Evolutionary conservation across 2,888 invertebrate genomes (phyloP), one percentile per base, ranked within the genome.

Genomic region (Prosopocoilus inquinatus): DNA sequence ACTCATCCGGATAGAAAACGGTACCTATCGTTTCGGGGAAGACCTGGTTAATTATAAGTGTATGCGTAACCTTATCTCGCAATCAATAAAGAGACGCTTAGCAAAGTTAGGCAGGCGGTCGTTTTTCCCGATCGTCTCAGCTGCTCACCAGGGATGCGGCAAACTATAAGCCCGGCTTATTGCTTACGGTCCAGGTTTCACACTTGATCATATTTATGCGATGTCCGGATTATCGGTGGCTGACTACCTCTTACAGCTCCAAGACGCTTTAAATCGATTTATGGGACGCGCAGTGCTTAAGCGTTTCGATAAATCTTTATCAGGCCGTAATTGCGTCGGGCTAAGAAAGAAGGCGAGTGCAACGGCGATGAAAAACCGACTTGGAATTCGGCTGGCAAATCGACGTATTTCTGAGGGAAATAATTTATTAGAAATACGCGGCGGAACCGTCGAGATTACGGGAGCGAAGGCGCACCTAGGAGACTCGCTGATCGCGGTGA

Each of bases 171-270:
- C 77, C 71, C 61, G 74, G 77, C 77, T 78, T 76, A 77, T 70
- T 73, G 72, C 74, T 76, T 72, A 72, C 74, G 72, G 74, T 72
- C 74, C 75, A 70, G 74, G 76, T 73, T 76, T 77, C 76, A 77
- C 77, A 77, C 77, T 77, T 75, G 78, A 78, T 78, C 77, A 78
- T 78, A 78, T 78, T 78, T 78, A 78, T 78, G 78, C 77, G 77
- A 76, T 76, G 76, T 73, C 65, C 72, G 76, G 77, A 78, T 78
- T 78, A 78, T 77, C 77, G 75, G 72, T 69, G 65, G 72, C 68
- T 70, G 74, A 71, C 74, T 74, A 70, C 73, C 73, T 70, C 74
- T 72, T 73, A 71, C 71, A 72, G 71, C 73, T 75, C 70, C 71
- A 75, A 74, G 74, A 74, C 72, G 75, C 72, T 67, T 70, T 71